Conservation (phyloP, 2,113 vertebrate genomes). For the Junco hyemalis region DNA sequence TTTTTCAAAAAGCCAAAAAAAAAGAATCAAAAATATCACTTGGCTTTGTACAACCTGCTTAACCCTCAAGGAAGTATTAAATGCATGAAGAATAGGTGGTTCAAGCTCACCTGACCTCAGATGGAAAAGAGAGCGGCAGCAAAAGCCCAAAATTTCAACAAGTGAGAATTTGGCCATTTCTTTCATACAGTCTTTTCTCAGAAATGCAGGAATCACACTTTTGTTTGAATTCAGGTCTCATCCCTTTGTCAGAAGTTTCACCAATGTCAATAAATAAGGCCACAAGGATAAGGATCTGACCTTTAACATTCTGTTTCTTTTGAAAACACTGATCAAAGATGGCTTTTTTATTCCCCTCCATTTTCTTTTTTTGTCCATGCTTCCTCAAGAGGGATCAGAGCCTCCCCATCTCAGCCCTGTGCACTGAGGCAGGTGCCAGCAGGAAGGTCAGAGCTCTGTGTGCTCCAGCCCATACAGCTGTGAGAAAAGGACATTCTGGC, state of each 20-base stretch:
- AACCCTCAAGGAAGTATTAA: neutral
- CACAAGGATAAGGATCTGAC: neutral
- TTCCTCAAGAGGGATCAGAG: neutral
- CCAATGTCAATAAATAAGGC: neutral
- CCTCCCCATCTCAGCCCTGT: neutral
- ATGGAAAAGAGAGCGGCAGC: neutral
- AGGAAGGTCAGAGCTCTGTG: neutral
- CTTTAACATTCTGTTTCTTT: neutral
- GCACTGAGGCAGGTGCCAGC: neutral
- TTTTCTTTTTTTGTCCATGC: neutral
- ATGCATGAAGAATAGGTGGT: neutral
- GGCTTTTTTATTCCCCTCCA: neutral
- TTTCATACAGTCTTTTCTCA: neutral
- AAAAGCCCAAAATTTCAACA: neutral
- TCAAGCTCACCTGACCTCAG: neutral
- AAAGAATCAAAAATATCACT: neutral
- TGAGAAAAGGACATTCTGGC: neutral
- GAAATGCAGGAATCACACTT: neutral
- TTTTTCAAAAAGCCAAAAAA: neutral
- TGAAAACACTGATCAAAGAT: neutral
- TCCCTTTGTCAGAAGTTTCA: neutral
- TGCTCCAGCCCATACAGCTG: neutral
- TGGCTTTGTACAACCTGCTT: neutral
- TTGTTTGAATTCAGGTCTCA: neutral
- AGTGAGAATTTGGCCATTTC: neutral